Evolutionary conservation across 2,113 vertebrate species (phyloP), one percentile per base, ranked within the genome.

Genomic region (Aspidoscelis tigris): DNA sequence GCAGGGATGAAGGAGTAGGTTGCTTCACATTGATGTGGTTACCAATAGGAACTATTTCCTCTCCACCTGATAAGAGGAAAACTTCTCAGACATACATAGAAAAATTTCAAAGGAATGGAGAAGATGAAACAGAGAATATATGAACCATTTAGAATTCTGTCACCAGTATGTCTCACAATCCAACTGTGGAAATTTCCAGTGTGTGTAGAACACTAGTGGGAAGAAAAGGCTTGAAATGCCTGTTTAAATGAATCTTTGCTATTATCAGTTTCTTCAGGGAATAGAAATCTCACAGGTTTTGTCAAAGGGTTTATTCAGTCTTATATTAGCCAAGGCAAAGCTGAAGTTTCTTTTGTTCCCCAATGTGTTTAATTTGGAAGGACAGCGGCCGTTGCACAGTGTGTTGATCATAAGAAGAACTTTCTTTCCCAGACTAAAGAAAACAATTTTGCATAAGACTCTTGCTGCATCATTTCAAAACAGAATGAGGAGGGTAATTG

Each of bases 321-420:
- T 69, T 55, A 4, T n/a, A 14, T 55, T 16, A 65, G 6, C 18
- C 20, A 47, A 64, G n/a, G 21, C n/a, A 66, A 71, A 58, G 24
- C 39, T 71, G 68, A n/a, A 78, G 41, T 71, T 39, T 12, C 21
- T 4, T 79, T 78, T 50, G 43, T 11, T 64, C 33, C 55, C 24
- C n/a, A 66, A 73, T 43, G 24, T 84, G 50, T 73, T 83, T 44
- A 8, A 26, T 83, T 66, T 76, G 20, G 12, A n/a, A 16, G 26
- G 58, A 64, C 44, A 24, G 41, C 65, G 84, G 58, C 58, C 44
- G 88, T 78, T 89, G 86, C 87, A 85, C 77, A 87, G 39, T 53
- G 39, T 68, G 44, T 26, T 53, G 43, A 39, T 72, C 53, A 22
- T 33, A 50, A 50, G 65, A 69, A 88, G 84, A 85, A 53, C 21